Base-by-base conservation (phyloP, 2,113 vertebrate species). In the Tachysurus vachellii region DNA sequence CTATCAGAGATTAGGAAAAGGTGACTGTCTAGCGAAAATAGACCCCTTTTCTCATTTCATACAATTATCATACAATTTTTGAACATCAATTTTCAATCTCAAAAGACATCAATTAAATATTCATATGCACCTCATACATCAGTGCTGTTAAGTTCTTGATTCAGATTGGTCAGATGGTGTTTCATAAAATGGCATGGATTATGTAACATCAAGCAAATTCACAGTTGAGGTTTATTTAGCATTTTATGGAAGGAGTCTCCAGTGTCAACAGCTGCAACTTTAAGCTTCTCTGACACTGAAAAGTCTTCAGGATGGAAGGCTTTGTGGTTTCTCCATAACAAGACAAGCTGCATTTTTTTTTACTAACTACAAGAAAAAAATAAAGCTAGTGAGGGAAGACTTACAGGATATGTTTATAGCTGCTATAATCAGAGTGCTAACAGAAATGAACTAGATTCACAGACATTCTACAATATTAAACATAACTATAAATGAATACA, bases 401-500 rank as follows among this genome's bases (percentile, higher is more conserved):
- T 23, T 44, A 57, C 0, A 31, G 53, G 23, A 2, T 80, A 61
- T 26, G 16, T 44, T 81, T 57, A 59, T 57, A 59, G 79, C 54
- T 80, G 56, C n/a, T 80, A 57, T 16, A 53, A 17, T 54, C 23
- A 57, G 17, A 80, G n/a, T 28, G 47, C 19, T 23, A 42, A 44
- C 19, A 44, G 28, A 57, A 21, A 81, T 31, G 21, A 44, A 61
- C 21, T 23, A 31, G 50, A 31, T 80, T 80, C 53, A 44, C 2
- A 11, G 28, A 61, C 2, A 0, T 61, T 81, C 12, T 36, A 61
- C 17, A 80, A 42, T 19, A 80, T 42, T 42, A 42, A 80, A 81
- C 56, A 81, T 26, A 61, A 81, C 19, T 21, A 80, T 42, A 42
- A 36, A 59, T 59, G 28, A 57, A 80, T 80, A 80, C 53, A 79